Evolutionary conservation across 2,113 vertebrate genomes (phyloP), one percentile per base, ranked within the genome.

Genomic region (Uria lomvia): DNA sequence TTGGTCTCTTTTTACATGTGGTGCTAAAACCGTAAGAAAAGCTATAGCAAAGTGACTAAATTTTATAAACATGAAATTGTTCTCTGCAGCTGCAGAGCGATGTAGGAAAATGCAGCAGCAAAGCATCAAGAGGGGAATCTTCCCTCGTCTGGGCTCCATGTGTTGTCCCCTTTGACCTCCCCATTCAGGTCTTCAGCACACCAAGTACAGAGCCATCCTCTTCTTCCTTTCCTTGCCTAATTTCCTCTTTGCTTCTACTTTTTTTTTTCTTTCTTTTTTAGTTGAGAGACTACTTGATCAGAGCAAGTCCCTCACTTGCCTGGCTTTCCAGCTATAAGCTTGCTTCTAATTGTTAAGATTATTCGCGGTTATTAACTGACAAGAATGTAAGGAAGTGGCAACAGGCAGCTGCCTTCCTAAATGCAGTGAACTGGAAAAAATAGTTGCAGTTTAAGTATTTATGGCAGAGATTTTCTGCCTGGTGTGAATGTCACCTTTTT

Each of bases 331-430:
- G 68, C 53, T 90, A 27, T 72, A 72, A 93, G 29, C 45, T 94
- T 67, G 85, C 76, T 87, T 77, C 75, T 92, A 78, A 62, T 86
- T 91, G 59, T 91, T 70, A 34, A 66, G 65, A 85, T 94, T 97
- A 74, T 92, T 95, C 58, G 82, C 0, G 5, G 82, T 91, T 89
- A 58, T 89, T 95, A 90, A 83, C 80, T 68, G 47, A 80, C 42
- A 86, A 83, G 92, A 94, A 93, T 78, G 38, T 73, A 68, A 77
- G 87, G 84, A 91, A n/a, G 70, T 87, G 43, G 63, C 74, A 89
- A 76, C 22, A 63, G 73, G 63, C 88, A 89, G 55, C 68, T 91
- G 70, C 88, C 86, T 90, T 83, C 36, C 58, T 66, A 66, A 90
- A 60, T 22, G 72, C n/a, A 53, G 34, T 74, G 80, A 93, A 59